Conservation (phyloP, 2,797 vertebrate genomes). For the Thamnophis elegans region DNA sequence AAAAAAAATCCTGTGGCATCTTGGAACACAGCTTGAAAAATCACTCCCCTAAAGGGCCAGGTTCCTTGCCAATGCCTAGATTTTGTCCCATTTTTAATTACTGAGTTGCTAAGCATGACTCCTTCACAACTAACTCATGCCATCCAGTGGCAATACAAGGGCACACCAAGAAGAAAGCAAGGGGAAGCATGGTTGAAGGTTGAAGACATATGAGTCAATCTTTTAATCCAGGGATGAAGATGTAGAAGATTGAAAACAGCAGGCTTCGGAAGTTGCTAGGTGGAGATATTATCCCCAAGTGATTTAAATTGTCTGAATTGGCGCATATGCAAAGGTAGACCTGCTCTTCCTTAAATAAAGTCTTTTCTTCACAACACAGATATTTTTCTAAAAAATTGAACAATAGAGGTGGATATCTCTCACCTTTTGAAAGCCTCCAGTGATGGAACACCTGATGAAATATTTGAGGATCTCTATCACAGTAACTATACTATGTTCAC, state of each 20-base stretch:
- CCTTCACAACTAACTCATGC: slow-evolving; percentile 64
- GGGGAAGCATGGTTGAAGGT: not conserved
- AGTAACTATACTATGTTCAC: too few relatives aligned
- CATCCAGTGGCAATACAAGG: slow-evolving; percentile 64
- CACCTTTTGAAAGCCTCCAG: not conserved
- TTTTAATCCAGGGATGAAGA: not conserved
- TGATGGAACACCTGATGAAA: not conserved
- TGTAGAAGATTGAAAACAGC: not conserved
- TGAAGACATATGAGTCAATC: not conserved
- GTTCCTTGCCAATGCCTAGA: not conserved
- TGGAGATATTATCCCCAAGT: not conserved
- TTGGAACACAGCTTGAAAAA: not conserved
- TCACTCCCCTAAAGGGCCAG: not conserved
- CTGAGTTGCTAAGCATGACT: not conserved
- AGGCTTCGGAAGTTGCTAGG: not conserved
- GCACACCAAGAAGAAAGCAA: slow-evolving; percentile 16
- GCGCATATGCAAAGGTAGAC: too few relatives aligned
- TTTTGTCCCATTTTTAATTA: slow-evolving; percentile 37
- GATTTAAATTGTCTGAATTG: not conserved
- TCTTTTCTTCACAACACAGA: not conserved
- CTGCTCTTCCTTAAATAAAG: not conserved
- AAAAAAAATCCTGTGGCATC: not conserved
- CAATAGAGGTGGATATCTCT: not conserved
- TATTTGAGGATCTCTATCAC: not conserved
- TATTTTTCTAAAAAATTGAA: not conserved